These are phyloP conservation scores for Bombylius discolor DNA, from an alignment of 2,888 invertebrate species.

Conservation along the genomic window DNA sequence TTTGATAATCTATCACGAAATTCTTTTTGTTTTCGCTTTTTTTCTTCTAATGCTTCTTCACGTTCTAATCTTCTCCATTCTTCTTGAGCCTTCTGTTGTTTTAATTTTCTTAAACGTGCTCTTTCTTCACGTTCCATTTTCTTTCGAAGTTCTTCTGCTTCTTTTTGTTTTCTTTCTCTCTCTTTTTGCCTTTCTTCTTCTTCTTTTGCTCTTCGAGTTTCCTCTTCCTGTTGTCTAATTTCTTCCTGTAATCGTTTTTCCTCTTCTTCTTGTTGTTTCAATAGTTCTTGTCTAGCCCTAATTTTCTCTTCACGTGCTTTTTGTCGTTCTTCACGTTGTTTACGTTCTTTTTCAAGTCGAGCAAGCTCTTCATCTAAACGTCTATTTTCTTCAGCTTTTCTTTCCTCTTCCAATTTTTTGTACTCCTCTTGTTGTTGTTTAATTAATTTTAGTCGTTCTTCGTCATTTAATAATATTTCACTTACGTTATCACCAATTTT, in stretches of 20 bases:
- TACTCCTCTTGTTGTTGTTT: constrained; percentile 28
- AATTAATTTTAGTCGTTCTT: neutral
- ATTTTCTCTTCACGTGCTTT: constrained; percentile 28
- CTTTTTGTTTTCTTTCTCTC: constrained; percentile 18
- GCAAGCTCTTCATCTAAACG: constrained; percentile 25
- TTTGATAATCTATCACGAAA: constrained; percentile 24
- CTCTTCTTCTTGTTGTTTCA: constrained; percentile 23
- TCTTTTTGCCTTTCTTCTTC: constrained; percentile 10
- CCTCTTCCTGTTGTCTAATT: constrained; percentile 20
- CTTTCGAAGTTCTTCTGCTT: constrained; percentile 12
- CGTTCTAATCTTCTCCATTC: constrained; percentile 13
- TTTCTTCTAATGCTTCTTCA: constrained; percentile 19
- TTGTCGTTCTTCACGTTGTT: constrained; percentile 21
- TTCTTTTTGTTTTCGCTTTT: constrained; percentile 17
- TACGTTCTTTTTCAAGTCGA: constrained; percentile 25
- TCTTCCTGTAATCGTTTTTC: constrained; percentile 26
- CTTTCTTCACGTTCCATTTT: constrained; percentile 6
- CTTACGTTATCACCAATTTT: neutral
- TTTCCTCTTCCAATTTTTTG: constrained; percentile 21
- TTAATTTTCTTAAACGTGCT: constrained; percentile 2
- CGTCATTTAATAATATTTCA: neutral
- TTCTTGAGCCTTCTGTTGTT: constrained; percentile 13
- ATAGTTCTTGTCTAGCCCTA: constrained; percentile 20
- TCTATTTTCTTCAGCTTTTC: constrained; percentile 22
- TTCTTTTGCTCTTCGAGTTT: constrained; percentile 21